Conservation (phyloP, 2,888 invertebrate species). For the Drosophila cognata region DNA sequence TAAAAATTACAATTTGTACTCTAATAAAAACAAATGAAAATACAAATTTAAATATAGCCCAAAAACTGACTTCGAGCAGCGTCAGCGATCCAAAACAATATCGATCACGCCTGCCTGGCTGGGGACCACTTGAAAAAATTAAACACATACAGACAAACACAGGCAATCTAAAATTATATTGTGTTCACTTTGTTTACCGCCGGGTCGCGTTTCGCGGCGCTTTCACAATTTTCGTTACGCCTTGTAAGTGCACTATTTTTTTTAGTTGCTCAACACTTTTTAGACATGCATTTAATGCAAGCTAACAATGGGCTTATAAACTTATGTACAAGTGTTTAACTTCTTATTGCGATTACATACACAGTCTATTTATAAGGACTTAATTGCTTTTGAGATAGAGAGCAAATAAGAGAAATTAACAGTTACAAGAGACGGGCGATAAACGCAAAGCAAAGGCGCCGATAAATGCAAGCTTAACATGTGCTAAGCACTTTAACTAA, state of each 20-base stretch:
- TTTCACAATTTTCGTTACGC: constrained; percentile 58
- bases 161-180: constrained; percentile 19
- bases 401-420: constrained; percentile 31
- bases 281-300: constrained; percentile 5
- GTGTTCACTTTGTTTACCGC: constrained; percentile 52
- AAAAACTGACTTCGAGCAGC: neutral
- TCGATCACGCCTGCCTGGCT: constrained; percentile 23
- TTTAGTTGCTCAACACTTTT: constrained; percentile 12
- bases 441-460: constrained; percentile 38
- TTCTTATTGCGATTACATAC: constrained; percentile 27
- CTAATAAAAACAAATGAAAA: constrained; percentile 1
- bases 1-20: neutral
- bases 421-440: constrained; percentile 34
- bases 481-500: constrained; percentile 19
- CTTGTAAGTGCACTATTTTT: constrained; percentile 30
- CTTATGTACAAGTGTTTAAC: constrained; percentile 29
- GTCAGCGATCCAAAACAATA: constrained; percentile 5
- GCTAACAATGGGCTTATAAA: constrained; percentile 14
- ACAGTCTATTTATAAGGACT: constrained; percentile 47
- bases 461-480: constrained; percentile 45
- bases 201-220: constrained; percentile 31
- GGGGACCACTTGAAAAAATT: constrained; percentile 9
- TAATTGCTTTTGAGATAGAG: constrained; percentile 41
- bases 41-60: neutral
- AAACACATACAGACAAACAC: constrained; percentile 1